These are phyloP conservation scores for Neodiprion fabricii DNA, from an alignment of 1,140 invertebrate species.

Conservation along the genomic window DNA sequence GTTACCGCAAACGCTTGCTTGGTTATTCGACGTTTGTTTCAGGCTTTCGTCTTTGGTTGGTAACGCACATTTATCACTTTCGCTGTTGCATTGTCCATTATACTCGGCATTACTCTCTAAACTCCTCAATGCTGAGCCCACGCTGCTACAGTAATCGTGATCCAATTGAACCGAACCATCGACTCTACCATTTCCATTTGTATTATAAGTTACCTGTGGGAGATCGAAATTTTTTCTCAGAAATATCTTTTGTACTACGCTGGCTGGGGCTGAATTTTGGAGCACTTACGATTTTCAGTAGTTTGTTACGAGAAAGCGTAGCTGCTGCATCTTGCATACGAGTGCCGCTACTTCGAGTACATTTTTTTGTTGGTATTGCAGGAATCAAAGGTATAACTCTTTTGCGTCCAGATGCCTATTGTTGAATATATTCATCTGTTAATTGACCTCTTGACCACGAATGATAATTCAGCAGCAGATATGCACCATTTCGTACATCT, in stretches of 20 bases:
- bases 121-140: conserved; percentile 27
- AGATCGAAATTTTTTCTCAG: background rate
- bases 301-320: conserved; percentile 48
- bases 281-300: conserved; percentile 46
- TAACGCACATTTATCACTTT: conserved; percentile 26
- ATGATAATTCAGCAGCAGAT: background rate
- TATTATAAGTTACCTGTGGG: conserved; percentile 31
- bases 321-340: conserved; percentile 50
- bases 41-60: conserved; percentile 23
- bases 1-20: background rate
- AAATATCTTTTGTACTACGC: too few relatives aligned
- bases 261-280: background rate
- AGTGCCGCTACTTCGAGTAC: conserved; percentile 41
- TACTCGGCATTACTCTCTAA: conserved; percentile 33
- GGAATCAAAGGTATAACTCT: conserved; percentile 60
- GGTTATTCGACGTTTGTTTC: background rate
- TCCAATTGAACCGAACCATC: conserved; percentile 56
- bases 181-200: conserved; percentile 21
- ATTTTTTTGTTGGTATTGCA: conserved; percentile 50
- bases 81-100: conserved; percentile 21
- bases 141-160: conserved; percentile 62
- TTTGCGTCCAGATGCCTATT: conserved; percentile 55
- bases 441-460: background rate
- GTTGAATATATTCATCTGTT: conserved; percentile 18
- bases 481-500: background rate